These are phyloP conservation scores for Zaprionus ghesquierei DNA, from an alignment of 1,140 invertebrate genomes.

Conservation along the genomic window DNA sequence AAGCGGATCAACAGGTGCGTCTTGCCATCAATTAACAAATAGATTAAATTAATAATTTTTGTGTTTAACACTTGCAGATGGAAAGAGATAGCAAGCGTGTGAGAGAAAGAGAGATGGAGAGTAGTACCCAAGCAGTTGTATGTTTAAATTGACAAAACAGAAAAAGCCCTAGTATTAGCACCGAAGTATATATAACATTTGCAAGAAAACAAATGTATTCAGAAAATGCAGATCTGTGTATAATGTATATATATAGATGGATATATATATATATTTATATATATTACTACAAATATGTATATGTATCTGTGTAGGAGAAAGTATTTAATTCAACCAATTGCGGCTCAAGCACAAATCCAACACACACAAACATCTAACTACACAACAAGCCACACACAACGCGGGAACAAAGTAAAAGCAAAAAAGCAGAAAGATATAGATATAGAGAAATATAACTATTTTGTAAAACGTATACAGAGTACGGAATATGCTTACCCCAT, in stretches of 20 bases:
- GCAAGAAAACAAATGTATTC: background rate
- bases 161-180: conserved; percentile 16
- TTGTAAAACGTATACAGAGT: conserved; percentile 68
- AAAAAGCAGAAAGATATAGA: conserved; percentile 6
- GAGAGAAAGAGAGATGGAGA: conserved; percentile 8
- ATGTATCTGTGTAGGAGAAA: background rate
- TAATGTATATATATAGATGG: background rate
- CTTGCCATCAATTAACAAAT: background rate
- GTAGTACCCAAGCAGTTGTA: background rate
- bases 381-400: conserved; percentile 2
- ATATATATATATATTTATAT: background rate
- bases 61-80: background rate
- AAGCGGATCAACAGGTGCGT: background rate
- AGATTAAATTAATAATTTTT: background rate
- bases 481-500: conserved; percentile 47
- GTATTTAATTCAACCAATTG: background rate
- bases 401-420: conserved; percentile 31
- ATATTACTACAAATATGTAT: background rate
- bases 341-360: background rate
- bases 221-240: conserved; percentile 4
- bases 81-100: background rate
- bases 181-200: conserved; percentile 5
- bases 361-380: background rate
- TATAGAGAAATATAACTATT: conserved; percentile 47
- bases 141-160: background rate